Evolutionary conservation across 2,797 vertebrate species (phyloP), one percentile per base, ranked within the genome.

Genomic region (Fistularia tabacaria): DNA sequence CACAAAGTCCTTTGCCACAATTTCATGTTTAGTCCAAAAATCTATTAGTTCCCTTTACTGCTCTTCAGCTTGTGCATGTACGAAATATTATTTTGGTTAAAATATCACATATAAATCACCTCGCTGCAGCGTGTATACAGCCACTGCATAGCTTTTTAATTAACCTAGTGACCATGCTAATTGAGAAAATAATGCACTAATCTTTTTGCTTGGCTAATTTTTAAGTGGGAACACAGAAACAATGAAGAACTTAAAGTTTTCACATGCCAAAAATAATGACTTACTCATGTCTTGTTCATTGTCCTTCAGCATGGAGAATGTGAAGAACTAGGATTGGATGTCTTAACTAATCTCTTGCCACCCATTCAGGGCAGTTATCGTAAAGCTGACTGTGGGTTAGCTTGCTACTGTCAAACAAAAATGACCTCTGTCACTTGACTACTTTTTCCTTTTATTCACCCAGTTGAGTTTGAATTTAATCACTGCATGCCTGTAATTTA

Each of bases 401-500:
- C 43, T 36, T 62, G 46, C 54, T 73, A 45, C 63, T 68, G 60
- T 58, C 15, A 69, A 69, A 63, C 39, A 49, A 25, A 67, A 64
- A 7, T 54, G 56, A 45, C 49, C 10, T 62, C 56, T 67, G 51
- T 59, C 49, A 52, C 57, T 63, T 54, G 62, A 66, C 41, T 72
- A 76, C 54, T 65, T 49, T 41, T 53, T 60, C 11, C 50, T 46
- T 46, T 51, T 57, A n/a, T 5, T 1, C 9, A 39, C 61, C 58
- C 46, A 75, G 69, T 80, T 82, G 51, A 80, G 65, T 80, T 86
- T 81, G 69, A 62, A 79, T 83, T 66, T 50, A 69, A 74, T 71
- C 65, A 77, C 63, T 79, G 88, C 88, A 89, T 91, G 88, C 49
- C 52, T 45, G 54, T 57, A 57, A 8, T 36, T 62, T 59, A 14